Evolutionary conservation across 2,797 vertebrate genomes (phyloP), one percentile per base, ranked within the genome.

Genomic region (Falco concolor): DNA sequence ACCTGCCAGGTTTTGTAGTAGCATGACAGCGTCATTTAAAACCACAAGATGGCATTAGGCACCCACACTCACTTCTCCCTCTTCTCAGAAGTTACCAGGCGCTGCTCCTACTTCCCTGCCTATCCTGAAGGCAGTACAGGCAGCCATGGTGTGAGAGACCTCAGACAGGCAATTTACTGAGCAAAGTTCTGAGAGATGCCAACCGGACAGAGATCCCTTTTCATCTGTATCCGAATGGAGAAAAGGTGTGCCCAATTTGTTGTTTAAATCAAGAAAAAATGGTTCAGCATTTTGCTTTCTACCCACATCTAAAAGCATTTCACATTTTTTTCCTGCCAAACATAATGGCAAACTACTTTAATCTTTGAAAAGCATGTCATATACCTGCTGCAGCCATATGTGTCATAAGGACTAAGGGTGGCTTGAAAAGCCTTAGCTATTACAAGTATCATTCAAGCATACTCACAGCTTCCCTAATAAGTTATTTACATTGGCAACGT

Each of bases 41-140:
- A 73, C 97, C 97, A 97, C 96, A 83, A 89, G 97, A 90, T 95
- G 97, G 97, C 97, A 97, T 67, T 53, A 40, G 1, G 6, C 36
- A 60, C 52, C 36, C 57, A 90, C 28, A 32, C 12, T 87, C 7
- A 2, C 38, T 38, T 25, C 32, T 63, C 44, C 53, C 8, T 54
- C 63, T 24, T 57, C 32, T 53, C 36, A 32, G 16, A 34, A 32
- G 28, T 52, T 64, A 38, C 0, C 60, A 75, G 23, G 19, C 27
- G 16, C 36, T 54, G 42, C 79, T 54, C 34, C 79, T 56, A 2
- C 40, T 68, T 63, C 38, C 42, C 54, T 61, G 30, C n/a, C 63
- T 49, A 11, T 34, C 15, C 63, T 22, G 56, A 84, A 76, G 42
- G 60, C 30, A 63, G 32, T 19, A 24, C 24, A 64, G 40, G 10